Percentiles rank a stretch among this genome's conserved stretches.
phyloP scores from a whole-genome alignment of 2,113 vertebrate genomes.

The Tyrannus savana region DNA sequence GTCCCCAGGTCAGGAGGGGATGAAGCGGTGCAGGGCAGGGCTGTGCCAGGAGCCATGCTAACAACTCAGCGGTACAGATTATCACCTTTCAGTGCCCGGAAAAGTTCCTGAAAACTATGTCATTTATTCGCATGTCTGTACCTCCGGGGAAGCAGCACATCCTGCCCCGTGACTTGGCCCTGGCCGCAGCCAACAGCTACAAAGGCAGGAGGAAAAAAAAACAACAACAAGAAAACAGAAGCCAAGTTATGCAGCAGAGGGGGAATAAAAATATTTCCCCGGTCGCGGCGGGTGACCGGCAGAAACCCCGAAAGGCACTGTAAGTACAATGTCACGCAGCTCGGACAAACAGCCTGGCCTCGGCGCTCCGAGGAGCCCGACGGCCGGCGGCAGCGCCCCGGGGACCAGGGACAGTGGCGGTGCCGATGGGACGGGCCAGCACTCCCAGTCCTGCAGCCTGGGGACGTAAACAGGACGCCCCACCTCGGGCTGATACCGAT shows the following conservation, averaged over 20 bases:
- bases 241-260: conserved; percentile 29
- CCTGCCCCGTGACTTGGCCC: conserved; percentile 47
- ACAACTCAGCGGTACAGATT: rapidly evolving
- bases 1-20: rapidly evolving
- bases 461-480: conserved; percentile 40
- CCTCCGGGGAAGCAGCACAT: conserved; percentile 15
- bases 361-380: background rate
- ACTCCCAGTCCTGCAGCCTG: background rate
- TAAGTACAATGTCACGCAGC: background rate
- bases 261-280: background rate
- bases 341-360: background rate
- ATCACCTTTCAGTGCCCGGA: background rate
- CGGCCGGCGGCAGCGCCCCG: background rate
- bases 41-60: background rate
- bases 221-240: conserved; percentile 55
- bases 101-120: background rate
- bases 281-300: background rate
- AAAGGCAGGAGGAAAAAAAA: conserved; percentile 23
- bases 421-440: background rate
- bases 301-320: background rate
- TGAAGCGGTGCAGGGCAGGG: background rate
- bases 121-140: background rate
- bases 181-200: background rate
- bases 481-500: conserved; percentile 16
- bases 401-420: background rate